phyloP scores from a whole-genome alignment of 2,113 vertebrate species.

The Nesogale talazaci region DNA sequence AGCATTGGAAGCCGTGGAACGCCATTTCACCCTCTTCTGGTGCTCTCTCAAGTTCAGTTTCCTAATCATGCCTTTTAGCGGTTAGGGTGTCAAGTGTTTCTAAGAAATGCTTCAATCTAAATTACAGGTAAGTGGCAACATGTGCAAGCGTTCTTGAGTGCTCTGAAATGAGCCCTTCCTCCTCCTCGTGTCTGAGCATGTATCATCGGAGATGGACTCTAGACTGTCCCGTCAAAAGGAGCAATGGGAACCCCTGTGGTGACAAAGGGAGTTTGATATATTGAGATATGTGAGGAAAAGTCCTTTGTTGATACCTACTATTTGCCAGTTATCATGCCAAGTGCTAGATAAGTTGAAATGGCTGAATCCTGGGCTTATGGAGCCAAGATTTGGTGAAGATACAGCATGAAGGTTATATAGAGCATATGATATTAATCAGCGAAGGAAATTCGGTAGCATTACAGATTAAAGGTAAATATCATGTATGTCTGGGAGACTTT shows the following conservation, averaged over 20 bases:
- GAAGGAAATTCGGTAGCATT: background rate
- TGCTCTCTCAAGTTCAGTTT: conserved; percentile 34
- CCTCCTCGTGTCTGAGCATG: conserved; percentile 34
- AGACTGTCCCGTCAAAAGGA: background rate
- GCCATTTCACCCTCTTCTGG: background rate
- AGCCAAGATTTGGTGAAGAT: background rate
- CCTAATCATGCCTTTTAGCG: conserved; percentile 1
- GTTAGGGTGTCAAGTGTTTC: conserved; percentile 39
- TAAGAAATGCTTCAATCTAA: conserved; percentile 45
- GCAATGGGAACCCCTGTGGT: background rate
- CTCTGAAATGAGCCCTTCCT: conserved; percentile 29
- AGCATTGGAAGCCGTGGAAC: background rate
- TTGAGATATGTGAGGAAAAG: background rate
- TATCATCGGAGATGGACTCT: background rate
- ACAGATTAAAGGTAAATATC: background rate
- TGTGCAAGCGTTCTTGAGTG: conserved; percentile 8
- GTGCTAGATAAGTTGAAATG: background rate
- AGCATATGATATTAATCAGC: no score
- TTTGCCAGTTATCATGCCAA: conserved; percentile 17
- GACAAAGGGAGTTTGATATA: background rate
- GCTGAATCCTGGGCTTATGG: background rate
- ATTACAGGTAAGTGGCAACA: conserved; percentile 36
- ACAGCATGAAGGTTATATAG: background rate
- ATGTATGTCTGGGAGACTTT: background rate
- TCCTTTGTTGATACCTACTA: background rate